phyloP scores from a whole-genome alignment of 2,113 vertebrate species.

The Candoia aspera region DNA sequence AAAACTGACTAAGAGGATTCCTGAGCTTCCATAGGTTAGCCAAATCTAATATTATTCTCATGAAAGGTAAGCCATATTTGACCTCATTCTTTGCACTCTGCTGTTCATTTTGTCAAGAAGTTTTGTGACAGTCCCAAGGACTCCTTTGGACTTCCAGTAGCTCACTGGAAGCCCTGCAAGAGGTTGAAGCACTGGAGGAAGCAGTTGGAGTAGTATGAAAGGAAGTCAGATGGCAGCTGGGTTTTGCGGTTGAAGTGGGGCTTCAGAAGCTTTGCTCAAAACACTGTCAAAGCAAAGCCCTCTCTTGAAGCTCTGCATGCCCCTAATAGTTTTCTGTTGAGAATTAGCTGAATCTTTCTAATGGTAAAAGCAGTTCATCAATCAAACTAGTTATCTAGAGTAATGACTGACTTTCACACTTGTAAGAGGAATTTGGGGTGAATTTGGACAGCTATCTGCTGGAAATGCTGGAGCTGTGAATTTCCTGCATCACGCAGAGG shows the following conservation, averaged over 20 bases:
- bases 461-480: neutral
- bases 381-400: neutral
- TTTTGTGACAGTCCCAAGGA: neutral
- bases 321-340: neutral
- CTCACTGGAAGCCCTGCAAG: neutral
- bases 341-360: neutral
- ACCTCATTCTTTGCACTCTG: neutral
- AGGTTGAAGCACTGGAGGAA: neutral
- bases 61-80: neutral
- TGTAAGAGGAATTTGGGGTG: neutral
- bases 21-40: neutral
- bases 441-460: neutral
- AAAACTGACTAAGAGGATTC: neutral
- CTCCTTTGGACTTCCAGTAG: neutral
- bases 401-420: neutral
- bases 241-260: neutral
- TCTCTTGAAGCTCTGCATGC: neutral
- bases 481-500: neutral
- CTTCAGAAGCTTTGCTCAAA: neutral
- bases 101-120: neutral
- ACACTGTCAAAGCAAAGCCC: neutral
- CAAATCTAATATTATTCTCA: neutral
- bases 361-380: neutral
- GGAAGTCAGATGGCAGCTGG: neutral
- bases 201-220: neutral